Evolutionary conservation across 1,140 invertebrate genomes (phyloP), one percentile per base, ranked within the genome.

Genomic region (Orussus abietinus): DNA sequence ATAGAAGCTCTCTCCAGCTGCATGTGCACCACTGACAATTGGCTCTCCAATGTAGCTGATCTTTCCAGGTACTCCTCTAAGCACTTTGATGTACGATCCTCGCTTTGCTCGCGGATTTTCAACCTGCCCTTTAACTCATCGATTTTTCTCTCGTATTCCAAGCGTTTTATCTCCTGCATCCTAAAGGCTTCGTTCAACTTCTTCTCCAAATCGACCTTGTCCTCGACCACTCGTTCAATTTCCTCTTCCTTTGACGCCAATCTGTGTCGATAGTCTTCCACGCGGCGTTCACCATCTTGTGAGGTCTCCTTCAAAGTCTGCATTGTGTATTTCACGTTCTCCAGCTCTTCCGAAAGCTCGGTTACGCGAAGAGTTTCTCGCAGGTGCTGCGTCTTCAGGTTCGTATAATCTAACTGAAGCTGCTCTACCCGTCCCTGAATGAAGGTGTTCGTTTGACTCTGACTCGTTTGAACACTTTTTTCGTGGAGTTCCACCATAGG

Each of bases 281-380:
- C 37, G 13, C 55, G 49, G n/a, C 42, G 25, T 19, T 66, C 53
- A 14, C 58, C 62, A 3, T 9, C 14, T 34, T 1, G 25, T 9
- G 43, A 32, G 18, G 41, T 38, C 32, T 60, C 48, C 45, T 63
- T 57, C 20, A 62, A 33, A 2, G 33, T 18, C 0, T 25, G 18
- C 44, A 65, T 51, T 3, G 42, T 31, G 13, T 55, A 12, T 20
- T 53, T 57, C 13, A 64, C 52, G 3, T 29, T 10, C 26, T 60
- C 51, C 5, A 63, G 47, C 36, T 67, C 53, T 38, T 50, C 29
- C 2, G 60, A 55, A 5, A 64, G 47, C 30, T 60, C 45, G 1
- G 21, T 28, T 3, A 62, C 45, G 36, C 32, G 51, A 17, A 42
- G 30, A 1, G 32, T 33, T 14, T 55, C 57, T 28, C 49, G 19